Evolutionary conservation across 2,113 vertebrate species (phyloP), one percentile per base, ranked within the genome.

Genomic region (Aptenodytes forsteri): DNA sequence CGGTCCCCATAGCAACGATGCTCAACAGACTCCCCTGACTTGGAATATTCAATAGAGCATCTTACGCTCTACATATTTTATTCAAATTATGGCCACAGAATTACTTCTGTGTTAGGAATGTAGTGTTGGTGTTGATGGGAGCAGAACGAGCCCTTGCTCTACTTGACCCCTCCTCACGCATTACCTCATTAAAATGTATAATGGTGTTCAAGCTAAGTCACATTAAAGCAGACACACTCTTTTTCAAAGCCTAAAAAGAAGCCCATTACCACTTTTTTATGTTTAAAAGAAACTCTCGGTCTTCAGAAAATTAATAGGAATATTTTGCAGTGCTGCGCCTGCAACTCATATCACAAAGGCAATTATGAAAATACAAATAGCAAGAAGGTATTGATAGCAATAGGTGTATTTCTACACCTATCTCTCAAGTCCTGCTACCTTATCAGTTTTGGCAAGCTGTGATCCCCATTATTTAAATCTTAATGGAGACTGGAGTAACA

Each of bases 1-100:
- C 5, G 0, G 83, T 98, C 65, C 86, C 98, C 95, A 98, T 98
- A 92, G 98, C 96, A 98, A 98, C 97, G 0, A 58, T 87, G 66
- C 89, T 98, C 94, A 96, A 80, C 94, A 97, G 89, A 93, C 84
- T 96, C 70, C 38, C 20, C 95, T 96, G 91, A 90, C 85, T 93
- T 87, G 50, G 64, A 93, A 93, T 93, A 95, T 83, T 94, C 90
- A 95, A 95, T 92, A 78, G 67, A 86, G 86, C 91, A 89, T 88
- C 94, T 96, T 95, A 90, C 38, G 38, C 88, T 89, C 88, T 88
- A 88, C 85, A 86, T 92, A 90, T 94, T 97, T 96, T 96, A 95
- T 90, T 96, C 92, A 96, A 97, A 97, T 93, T 88, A 78, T 10
- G 38, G 81, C 80, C 93, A 79, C 32, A 36, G 73, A 94, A 91